Conservation (phyloP, 30 jellyfish, hydroid and myxozoan genomes). For the Aurelia sp. region DNA sequence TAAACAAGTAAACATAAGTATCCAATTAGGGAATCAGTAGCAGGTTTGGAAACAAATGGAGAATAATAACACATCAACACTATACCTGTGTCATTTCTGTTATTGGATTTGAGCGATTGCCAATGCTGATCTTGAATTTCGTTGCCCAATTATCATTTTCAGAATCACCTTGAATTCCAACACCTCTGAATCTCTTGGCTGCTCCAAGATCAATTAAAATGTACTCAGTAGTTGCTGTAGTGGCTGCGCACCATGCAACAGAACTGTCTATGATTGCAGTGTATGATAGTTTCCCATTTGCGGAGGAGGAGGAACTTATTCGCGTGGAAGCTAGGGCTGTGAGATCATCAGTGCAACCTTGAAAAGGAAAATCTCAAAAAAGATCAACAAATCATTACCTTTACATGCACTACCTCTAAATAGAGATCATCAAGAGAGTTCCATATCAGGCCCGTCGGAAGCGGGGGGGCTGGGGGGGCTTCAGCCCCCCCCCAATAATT, state of each 20-base stretch:
- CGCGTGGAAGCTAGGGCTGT: neutral
- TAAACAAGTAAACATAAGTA: no score
- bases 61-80: no score
- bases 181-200: conserved; percentile 31
- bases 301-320: conserved; percentile 36
- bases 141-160: conserved; percentile 55
- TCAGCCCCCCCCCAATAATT: no score
- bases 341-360: no score
- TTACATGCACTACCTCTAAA: no score
- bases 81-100: conserved; percentile 21
- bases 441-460: no score
- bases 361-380: no score
- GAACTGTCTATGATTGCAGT: conserved; percentile 35
- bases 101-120: neutral
- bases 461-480: no score
- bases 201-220: conserved; percentile 35
- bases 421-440: no score
- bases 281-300: neutral
- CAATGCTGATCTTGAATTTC: conserved; percentile 19
- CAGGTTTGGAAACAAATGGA: no score
- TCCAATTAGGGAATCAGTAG: no score
- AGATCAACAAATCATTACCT: no score
- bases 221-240: conserved; percentile 6
- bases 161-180: conserved; percentile 58
- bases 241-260: conserved; percentile 47